phyloP scores from a whole-genome alignment of 2,113 vertebrate genomes.

The Megaptera novaeangliae region DNA sequence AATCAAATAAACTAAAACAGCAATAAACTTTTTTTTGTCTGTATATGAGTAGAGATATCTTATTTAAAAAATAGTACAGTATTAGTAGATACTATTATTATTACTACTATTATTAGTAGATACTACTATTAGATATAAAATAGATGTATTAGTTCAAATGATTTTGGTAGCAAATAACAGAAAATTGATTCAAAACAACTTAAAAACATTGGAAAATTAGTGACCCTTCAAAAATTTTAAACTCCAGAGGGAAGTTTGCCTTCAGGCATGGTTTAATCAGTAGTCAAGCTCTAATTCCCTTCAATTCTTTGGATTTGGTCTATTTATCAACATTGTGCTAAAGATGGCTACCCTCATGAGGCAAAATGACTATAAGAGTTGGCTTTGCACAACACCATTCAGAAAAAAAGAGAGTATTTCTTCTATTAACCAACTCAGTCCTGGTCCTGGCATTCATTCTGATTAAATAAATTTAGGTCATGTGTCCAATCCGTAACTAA shows the following conservation, averaged over 20 bases:
- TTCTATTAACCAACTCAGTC: not conserved
- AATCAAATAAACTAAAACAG: conserved; percentile 5
- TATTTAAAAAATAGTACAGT: not conserved
- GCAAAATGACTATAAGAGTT: not conserved
- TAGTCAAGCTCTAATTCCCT: not conserved
- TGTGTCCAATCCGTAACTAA: not conserved
- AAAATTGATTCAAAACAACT: not conserved
- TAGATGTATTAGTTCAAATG: not conserved
- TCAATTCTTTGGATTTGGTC: not conserved
- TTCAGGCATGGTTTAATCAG: not conserved
- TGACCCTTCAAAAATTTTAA: not conserved
- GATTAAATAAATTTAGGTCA: not conserved
- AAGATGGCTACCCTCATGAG: not conserved
- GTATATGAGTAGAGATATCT: not conserved
- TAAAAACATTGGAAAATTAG: not conserved
- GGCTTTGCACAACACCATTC: not conserved
- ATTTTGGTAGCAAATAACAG: not conserved
- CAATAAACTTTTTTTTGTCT: not conserved
- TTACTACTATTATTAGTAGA: too few species aligned
- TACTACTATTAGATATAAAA: too few species aligned
- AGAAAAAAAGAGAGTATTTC: not conserved
- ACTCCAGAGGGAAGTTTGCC: not conserved
- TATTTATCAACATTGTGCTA: not conserved
- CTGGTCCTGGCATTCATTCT: not conserved
- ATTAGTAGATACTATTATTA: too few species aligned